phyloP scores from a whole-genome alignment of 2,113 vertebrate species.

The Dicaeum eximium region DNA sequence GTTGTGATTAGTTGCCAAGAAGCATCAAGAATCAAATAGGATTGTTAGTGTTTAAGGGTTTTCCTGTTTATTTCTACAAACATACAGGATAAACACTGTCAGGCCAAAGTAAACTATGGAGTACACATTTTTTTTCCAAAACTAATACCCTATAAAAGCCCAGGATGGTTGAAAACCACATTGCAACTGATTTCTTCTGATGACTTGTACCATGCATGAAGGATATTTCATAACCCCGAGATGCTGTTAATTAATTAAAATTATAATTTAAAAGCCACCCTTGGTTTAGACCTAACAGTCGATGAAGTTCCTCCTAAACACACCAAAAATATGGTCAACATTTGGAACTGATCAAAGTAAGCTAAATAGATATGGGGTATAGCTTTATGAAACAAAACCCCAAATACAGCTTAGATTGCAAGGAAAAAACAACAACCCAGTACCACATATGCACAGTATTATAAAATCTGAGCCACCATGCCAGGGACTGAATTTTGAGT shows the following conservation, averaged over 20 bases:
- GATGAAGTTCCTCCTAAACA: slow-evolving; percentile 13
- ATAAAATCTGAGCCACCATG: slow-evolving; percentile 29
- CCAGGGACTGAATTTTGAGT: slow-evolving; percentile 48
- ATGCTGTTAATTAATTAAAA: slow-evolving; percentile 64
- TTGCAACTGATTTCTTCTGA: slow-evolving; percentile 40
- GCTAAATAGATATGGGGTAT: background rate
- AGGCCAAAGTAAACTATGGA: slow-evolving; percentile 76
- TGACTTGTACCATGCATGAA: slow-evolving; percentile 51
- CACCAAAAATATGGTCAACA: background rate
- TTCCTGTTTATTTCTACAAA: slow-evolving; percentile 84
- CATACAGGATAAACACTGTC: slow-evolving; percentile 77
- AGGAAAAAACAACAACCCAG: background rate
- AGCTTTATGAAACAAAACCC: slow-evolving; percentile 1
- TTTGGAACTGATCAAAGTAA: slow-evolving; percentile 18
- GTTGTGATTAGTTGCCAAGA: slow-evolving; percentile 78
- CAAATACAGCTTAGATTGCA: background rate
- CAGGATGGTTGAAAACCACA: slow-evolving; percentile 51
- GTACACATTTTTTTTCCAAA: slow-evolving; percentile 63
- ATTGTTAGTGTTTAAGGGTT: slow-evolving; percentile 80
- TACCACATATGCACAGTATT: background rate
- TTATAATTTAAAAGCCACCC: slow-evolving; percentile 19
- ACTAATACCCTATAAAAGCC: slow-evolving; percentile 60
- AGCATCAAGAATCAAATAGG: slow-evolving; percentile 76
- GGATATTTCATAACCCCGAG: slow-evolving; percentile 20
- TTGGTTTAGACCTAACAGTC: background rate